Percentiles rank a stretch among this genome's conserved stretches.
Conservation (phyloP, 92 coral and sea anemone genomes). For the Umimayanthus kanabou region DNA sequence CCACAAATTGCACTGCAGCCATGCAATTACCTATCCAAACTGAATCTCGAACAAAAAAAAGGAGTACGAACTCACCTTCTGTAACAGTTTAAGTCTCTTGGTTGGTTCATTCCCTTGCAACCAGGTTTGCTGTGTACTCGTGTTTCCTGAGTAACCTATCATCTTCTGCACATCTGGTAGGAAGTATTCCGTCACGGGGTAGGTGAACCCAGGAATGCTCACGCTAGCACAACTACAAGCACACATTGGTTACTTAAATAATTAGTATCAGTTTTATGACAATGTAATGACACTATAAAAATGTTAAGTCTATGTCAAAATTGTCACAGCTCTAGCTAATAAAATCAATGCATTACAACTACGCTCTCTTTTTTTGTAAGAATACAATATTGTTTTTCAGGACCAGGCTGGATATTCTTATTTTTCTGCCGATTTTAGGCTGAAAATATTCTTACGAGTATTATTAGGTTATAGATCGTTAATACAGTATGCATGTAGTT, state of each 20-base stretch:
- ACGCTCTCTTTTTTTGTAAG: no score
- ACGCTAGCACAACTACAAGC: constrained; percentile 78
- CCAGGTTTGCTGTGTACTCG: constrained; percentile 48
- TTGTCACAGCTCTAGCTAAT: neutral
- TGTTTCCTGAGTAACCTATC: constrained; percentile 49
- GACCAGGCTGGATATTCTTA: no score
- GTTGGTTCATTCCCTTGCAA: constrained; percentile 51
- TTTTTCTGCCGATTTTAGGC: no score
- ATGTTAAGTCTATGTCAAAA: neutral
- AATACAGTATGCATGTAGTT: no score
- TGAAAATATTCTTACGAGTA: no score
- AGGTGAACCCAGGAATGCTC: constrained; percentile 88
- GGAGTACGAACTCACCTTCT: constrained; percentile 13
- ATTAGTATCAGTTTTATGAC: neutral
- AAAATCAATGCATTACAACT: no score
- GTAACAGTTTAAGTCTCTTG: constrained; percentile 67
- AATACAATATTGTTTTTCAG: no score
- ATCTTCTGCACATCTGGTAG: constrained; percentile 72
- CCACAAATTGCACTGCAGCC: no score
- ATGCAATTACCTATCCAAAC: no score
- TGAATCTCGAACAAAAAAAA: neutral
- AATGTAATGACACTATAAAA: no score
- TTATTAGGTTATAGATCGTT: no score
- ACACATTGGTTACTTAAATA: neutral
- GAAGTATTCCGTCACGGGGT: constrained; percentile 80